These are phyloP conservation scores for Otolemur crassicaudatus DNA, from an alignment of 2,797 vertebrate genomes.

Conservation along the genomic window DNA sequence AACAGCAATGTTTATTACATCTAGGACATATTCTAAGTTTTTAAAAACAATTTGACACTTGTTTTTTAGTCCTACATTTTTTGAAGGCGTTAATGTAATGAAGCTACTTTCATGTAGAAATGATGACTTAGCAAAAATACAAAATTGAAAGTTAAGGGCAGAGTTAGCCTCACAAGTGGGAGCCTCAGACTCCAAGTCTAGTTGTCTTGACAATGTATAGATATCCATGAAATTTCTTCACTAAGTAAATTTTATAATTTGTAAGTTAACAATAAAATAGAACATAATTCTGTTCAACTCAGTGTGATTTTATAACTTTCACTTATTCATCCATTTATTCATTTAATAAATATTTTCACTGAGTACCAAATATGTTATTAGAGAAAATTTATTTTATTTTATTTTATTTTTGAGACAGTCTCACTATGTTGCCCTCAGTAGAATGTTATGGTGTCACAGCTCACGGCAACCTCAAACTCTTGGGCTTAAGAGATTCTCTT, in stretches of 20 bases:
- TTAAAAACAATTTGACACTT: background rate
- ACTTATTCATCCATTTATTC: background rate
- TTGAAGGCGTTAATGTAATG: background rate
- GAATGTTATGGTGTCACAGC: no score
- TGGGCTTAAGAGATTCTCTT: no score
- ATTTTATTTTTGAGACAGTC: no score
- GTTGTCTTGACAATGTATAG: background rate
- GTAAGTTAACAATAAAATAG: background rate
- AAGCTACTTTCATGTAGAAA: background rate
- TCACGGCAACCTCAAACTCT: no score
- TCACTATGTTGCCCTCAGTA: no score
- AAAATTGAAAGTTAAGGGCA: background rate
- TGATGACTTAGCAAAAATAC: conserved; percentile 36
- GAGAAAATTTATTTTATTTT: background rate
- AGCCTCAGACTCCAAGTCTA: background rate
- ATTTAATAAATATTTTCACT: background rate
- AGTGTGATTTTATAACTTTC: background rate
- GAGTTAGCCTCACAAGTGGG: background rate
- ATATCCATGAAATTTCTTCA: background rate
- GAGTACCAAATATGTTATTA: background rate
- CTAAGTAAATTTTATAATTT: background rate
- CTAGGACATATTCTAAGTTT: background rate
- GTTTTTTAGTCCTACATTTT: background rate
- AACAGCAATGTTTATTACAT: background rate
- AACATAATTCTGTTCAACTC: background rate